These are phyloP conservation scores for Pituophis catenifer DNA, from an alignment of 2,113 vertebrate genomes.

Conservation along the genomic window DNA sequence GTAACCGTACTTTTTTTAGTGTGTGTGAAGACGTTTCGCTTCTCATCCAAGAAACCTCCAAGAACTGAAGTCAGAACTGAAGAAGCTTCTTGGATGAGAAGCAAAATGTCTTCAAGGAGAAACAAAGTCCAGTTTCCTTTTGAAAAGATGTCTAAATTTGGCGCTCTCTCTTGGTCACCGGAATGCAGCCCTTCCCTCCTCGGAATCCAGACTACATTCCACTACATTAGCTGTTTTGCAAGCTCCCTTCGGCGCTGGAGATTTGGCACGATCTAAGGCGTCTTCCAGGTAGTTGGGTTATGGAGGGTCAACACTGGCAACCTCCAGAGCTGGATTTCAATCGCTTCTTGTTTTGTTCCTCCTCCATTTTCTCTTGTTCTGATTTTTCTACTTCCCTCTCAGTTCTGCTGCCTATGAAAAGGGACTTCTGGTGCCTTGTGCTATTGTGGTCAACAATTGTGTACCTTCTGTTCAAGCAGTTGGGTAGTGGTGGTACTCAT, in stretches of 20 bases:
- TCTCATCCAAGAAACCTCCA: no score
- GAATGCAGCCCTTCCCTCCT: not conserved
- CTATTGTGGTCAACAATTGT: not conserved
- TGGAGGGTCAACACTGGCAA: not conserved
- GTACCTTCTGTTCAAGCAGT: not conserved
- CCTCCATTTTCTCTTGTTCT: not conserved
- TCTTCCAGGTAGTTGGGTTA: not conserved
- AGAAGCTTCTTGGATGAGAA: no score
- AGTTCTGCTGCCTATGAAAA: not conserved
- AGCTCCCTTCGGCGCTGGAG: not conserved
- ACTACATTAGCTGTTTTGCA: not conserved
- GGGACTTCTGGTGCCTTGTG: not conserved
- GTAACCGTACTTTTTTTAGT: no score
- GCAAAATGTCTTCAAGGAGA: no score
- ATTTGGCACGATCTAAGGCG: not conserved
- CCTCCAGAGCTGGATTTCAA: not conserved
- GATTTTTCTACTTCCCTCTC: not conserved
- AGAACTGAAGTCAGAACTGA: no score
- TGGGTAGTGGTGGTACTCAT: not conserved
- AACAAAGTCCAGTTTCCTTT: no score
- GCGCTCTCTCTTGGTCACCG: no score
- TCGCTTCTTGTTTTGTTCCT: not conserved
- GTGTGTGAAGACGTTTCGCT: no score
- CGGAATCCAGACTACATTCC: not conserved
- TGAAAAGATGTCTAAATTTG: no score